Evolutionary conservation across 2,888 invertebrate genomes (phyloP).

Genomic region (Drosophila mulleri): DNA sequence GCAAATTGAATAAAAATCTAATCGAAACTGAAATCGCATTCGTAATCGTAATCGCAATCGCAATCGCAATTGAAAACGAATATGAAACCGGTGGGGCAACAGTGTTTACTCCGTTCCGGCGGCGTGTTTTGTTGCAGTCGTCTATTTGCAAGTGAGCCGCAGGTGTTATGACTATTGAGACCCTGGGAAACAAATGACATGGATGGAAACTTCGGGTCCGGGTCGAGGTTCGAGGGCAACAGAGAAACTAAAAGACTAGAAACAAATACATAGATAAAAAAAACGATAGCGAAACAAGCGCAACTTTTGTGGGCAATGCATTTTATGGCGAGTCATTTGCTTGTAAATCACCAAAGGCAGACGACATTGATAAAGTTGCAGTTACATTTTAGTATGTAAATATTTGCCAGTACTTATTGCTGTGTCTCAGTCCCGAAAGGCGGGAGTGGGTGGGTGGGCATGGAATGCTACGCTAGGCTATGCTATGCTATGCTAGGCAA

Average conservation of each 20-base stretch:
- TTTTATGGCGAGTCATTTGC: slow-evolving; percentile 67
- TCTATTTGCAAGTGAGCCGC: slow-evolving; percentile 55
- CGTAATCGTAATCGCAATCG: slow-evolving; percentile 34
- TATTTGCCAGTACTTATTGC: slow-evolving; percentile 76
- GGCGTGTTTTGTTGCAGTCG: slow-evolving; percentile 23
- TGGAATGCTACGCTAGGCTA: too few relatives aligned
- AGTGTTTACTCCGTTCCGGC: slow-evolving; percentile 21
- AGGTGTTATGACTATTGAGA: slow-evolving; percentile 68
- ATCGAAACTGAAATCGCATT: slow-evolving; percentile 61
- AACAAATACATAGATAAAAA: slow-evolving; percentile 6
- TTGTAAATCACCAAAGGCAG: slow-evolving; percentile 76
- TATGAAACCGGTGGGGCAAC: background rate
- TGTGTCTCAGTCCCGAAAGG: slow-evolving; percentile 33
- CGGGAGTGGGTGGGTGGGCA: background rate
- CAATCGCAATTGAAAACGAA: slow-evolving; percentile 47
- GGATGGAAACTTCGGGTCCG: background rate
- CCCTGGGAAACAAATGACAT: slow-evolving; percentile 38
- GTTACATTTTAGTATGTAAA: slow-evolving; percentile 77
- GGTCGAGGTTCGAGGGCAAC: background rate
- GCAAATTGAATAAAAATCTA: slow-evolving; percentile 49
- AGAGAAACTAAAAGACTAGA: background rate
- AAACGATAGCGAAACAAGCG: slow-evolving; percentile 1
- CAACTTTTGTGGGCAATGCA: slow-evolving; percentile 51
- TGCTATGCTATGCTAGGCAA: too few relatives aligned
- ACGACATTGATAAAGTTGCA: slow-evolving; percentile 80